These are phyloP conservation scores for Ciona savignyi DNA, from an alignment of 23 tunicate genomes.

Conservation along the genomic window DNA sequence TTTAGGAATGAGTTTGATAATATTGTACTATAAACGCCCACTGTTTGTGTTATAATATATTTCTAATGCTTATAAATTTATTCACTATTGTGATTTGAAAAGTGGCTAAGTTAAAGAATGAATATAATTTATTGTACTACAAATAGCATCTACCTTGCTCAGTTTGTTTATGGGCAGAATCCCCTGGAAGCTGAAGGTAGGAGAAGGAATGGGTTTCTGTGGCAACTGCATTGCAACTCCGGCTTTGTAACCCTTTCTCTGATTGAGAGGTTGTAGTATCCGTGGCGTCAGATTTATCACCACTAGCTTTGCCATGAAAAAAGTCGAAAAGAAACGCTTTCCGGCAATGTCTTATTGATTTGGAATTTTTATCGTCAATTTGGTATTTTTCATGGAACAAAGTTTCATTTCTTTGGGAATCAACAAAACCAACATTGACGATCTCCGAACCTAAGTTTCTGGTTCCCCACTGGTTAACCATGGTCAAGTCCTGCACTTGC, in stretches of 20 bases:
- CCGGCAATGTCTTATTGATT: constrained; percentile 13
- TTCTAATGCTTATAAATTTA: no score
- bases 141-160: no score
- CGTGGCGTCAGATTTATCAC: no score
- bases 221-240: no score
- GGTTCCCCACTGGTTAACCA: not conserved
- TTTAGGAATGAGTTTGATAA: no score
- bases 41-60: no score
- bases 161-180: not conserved
- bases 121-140: no score
- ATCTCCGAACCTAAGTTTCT: constrained; percentile 11
- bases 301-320: constrained; percentile 19
- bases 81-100: no score
- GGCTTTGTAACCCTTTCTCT: not conserved
- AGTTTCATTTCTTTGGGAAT: no score
- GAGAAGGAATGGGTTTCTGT: not conserved
- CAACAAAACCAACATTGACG: constrained; percentile 37
- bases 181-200: not conserved
- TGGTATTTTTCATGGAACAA: not conserved
- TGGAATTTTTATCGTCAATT: not conserved
- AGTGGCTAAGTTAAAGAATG: no score
- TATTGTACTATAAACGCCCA: no score
- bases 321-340: constrained; percentile 27
- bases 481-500: constrained; percentile 64
- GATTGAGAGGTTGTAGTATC: not conserved